Percentiles rank a stretch among this genome's conserved stretches.
Evolutionary conservation across 1,140 invertebrate species (phyloP).

Genomic region (Saccostrea cuccullata): DNA sequence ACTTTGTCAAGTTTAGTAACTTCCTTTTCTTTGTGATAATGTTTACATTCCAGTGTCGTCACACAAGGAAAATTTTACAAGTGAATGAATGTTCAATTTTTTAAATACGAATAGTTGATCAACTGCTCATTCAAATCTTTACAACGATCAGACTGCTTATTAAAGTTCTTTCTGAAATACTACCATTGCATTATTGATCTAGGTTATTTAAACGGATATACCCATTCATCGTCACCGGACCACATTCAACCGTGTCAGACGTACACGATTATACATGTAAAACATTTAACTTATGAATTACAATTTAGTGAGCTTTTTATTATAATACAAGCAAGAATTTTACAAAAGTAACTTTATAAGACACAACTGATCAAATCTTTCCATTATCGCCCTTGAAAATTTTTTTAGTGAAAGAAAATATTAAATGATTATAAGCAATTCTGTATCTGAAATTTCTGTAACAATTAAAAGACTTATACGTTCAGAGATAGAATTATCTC

Average conservation of each 20-base stretch:
- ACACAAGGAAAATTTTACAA: background rate
- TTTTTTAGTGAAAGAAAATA: no score
- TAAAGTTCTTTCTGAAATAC: background rate
- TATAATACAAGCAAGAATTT: no score
- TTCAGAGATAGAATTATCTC: no score
- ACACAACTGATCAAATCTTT: no score
- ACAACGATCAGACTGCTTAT: background rate
- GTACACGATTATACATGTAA: background rate
- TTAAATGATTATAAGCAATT: no score
- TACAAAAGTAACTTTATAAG: no score
- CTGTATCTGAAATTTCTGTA: no score
- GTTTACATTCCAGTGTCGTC: background rate
- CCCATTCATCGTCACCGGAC: background rate
- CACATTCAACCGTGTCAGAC: background rate
- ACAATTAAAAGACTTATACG: no score
- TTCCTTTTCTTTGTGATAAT: background rate
- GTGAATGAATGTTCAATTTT: background rate
- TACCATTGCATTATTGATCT: background rate
- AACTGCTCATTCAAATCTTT: background rate
- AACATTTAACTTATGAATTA: background rate
- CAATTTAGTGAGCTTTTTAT: background rate
- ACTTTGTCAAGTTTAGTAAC: background rate
- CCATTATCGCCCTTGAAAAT: no score
- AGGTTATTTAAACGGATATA: background rate
- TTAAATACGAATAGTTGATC: background rate